A percentile compares a stretch with the other conserved stretches of the same genome.
Evolutionary conservation across 2,797 vertebrate genomes (phyloP).

Genomic region (Ibycter americanus): DNA sequence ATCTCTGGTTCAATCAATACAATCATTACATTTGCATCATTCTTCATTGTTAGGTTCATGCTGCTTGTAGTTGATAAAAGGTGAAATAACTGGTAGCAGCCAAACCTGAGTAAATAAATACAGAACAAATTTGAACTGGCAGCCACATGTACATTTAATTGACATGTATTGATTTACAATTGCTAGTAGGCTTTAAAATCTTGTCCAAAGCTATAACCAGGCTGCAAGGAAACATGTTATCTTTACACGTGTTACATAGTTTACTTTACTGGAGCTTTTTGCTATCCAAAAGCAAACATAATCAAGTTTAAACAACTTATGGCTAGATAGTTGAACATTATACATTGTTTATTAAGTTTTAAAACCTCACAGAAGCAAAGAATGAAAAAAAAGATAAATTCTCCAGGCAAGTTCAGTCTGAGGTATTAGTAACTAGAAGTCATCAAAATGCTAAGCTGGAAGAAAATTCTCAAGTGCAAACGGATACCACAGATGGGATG

Average conservation of each 20-base stretch:
- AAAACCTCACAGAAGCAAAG: neutral
- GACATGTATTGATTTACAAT: conserved; percentile 57
- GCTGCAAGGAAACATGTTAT: neutral
- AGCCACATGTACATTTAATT: conserved; percentile 30
- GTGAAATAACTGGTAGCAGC: conserved; percentile 43
- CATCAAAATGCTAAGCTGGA: neutral
- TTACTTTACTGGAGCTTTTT: neutral
- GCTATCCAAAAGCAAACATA: neutral
- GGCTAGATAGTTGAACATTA: neutral
- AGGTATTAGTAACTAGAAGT: neutral
- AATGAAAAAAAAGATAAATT: neutral
- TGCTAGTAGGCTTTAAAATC: neutral
- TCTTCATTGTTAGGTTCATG: conserved; percentile 47
- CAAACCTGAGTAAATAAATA: conserved; percentile 42
- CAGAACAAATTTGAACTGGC: conserved; percentile 50
- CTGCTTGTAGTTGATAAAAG: conserved; percentile 55
- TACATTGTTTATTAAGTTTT: neutral
- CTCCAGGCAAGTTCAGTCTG: neutral
- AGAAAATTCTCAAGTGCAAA: neutral
- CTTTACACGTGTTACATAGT: neutral
- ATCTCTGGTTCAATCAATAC: conserved; percentile 43
- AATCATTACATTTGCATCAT: conserved; percentile 55
- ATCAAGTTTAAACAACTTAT: neutral
- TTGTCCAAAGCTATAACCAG: neutral
- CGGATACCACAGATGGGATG: neutral